phyloP scores from a whole-genome alignment of 2,797 vertebrate genomes.

The Myotis myotis region DNA sequence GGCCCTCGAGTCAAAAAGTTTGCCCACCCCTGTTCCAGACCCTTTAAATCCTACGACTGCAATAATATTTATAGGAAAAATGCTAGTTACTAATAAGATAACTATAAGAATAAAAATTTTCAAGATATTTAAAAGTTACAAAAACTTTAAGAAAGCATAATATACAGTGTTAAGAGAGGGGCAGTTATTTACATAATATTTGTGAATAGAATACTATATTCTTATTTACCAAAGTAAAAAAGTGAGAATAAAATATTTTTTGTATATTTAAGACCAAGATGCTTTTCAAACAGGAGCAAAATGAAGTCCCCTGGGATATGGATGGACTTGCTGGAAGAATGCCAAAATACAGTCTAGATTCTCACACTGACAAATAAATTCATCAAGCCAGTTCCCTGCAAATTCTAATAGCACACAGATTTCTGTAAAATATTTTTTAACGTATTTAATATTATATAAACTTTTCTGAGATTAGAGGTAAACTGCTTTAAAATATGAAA shows the following conservation, averaged over 20 bases:
- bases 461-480: neutral
- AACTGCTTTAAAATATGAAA: constrained; percentile 43
- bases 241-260: neutral
- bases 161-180: neutral
- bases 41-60: neutral
- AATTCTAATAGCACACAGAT: neutral
- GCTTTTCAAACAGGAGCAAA: constrained; percentile 25
- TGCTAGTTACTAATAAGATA: neutral
- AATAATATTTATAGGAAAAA: constrained; percentile 29
- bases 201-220: neutral
- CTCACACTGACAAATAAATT: neutral
- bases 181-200: neutral
- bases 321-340: neutral
- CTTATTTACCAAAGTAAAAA: constrained; percentile 24
- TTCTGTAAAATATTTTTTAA: constrained; percentile 8
- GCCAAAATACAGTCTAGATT: neutral
- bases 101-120: constrained; percentile 33
- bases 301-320: neutral
- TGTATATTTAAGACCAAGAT: neutral
- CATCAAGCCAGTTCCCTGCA: neutral
- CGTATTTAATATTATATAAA: constrained; percentile 33
- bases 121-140: constrained; percentile 43
- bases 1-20: too few species aligned
- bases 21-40: neutral
- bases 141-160: constrained; percentile 13